Conservation (phyloP, 1,140 invertebrate genomes). For the Heliconius nattereri region DNA sequence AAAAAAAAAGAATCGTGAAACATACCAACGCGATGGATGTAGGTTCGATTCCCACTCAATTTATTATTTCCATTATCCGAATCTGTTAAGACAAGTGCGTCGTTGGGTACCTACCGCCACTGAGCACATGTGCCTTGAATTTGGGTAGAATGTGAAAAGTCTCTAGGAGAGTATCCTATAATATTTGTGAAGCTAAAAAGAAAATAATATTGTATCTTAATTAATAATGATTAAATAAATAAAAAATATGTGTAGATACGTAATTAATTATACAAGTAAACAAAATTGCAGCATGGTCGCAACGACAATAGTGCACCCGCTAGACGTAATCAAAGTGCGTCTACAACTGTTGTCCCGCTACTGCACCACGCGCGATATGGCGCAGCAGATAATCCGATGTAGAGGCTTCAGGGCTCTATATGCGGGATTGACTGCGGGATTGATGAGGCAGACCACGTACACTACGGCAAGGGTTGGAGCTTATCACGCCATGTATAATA, state of each 20-base stretch:
- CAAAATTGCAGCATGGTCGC: slow-evolving; percentile 91
- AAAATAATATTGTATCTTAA: neutral
- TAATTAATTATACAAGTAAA: no score
- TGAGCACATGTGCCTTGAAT: no score
- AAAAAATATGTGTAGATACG: neutral
- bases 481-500: slow-evolving; percentile 95
- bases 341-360: slow-evolving; percentile 94
- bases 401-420: slow-evolving; percentile 94
- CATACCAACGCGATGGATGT: no score
- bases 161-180: neutral
- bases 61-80: no score
- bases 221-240: neutral
- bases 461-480: slow-evolving; percentile 97
- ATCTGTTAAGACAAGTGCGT: no score
- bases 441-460: slow-evolving; percentile 97
- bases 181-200: neutral
- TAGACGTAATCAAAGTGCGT: slow-evolving; percentile 98
- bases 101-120: no score
- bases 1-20: no score
- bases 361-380: slow-evolving; percentile 84
- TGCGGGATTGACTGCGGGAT: slow-evolving; percentile 89
- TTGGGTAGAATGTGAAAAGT: no score
- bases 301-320: slow-evolving; percentile 96
- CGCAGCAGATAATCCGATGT: slow-evolving; percentile 89
- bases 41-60: no score